Evolutionary conservation across 1,140 invertebrate genomes (phyloP).

Genomic region (Drosophila biarmipes): DNA sequence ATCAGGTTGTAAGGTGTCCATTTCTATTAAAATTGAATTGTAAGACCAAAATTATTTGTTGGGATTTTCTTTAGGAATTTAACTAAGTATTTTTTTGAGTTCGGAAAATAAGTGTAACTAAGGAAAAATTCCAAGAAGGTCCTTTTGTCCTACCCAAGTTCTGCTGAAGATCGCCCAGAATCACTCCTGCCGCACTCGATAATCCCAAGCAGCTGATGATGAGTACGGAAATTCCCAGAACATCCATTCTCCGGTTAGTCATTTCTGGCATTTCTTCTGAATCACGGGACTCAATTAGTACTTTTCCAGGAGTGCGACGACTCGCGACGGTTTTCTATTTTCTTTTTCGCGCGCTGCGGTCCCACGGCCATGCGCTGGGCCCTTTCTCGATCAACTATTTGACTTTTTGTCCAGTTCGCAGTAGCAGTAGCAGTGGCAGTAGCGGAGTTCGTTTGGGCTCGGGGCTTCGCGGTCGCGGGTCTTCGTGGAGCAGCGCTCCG

Average conservation of each 20-base stretch:
- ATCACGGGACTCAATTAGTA: slow-evolving; percentile 33
- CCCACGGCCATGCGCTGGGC: slow-evolving; percentile 68
- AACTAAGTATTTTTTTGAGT: no score
- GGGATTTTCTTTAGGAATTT: no score
- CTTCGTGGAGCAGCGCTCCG: slow-evolving; percentile 15
- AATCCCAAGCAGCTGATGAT: slow-evolving; percentile 26
- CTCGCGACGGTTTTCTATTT: slow-evolving; percentile 20
- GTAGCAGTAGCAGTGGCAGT: no score
- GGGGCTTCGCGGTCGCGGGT: slow-evolving; percentile 17
- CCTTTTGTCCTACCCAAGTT: slow-evolving; percentile 15
- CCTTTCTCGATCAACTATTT: slow-evolving; percentile 59
- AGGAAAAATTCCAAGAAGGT: neutral
- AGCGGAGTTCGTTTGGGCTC: slow-evolving; percentile 15
- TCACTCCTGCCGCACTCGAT: neutral
- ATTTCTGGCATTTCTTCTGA: slow-evolving; percentile 19
- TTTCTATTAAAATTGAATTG: no score
- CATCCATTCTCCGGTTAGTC: slow-evolving; percentile 31
- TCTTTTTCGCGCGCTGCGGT: slow-evolving; percentile 31
- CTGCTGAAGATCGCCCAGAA: slow-evolving; percentile 10
- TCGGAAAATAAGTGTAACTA: no score
- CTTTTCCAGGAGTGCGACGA: slow-evolving; percentile 6
- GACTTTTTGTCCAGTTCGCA: slow-evolving; percentile 42
- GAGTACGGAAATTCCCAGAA: slow-evolving; percentile 1
- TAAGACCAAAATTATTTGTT: no score
- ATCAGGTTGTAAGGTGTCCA: no score